Evolutionary conservation across 2,113 vertebrate genomes (phyloP).

Genomic region (Chlorodrepanis virens): DNA sequence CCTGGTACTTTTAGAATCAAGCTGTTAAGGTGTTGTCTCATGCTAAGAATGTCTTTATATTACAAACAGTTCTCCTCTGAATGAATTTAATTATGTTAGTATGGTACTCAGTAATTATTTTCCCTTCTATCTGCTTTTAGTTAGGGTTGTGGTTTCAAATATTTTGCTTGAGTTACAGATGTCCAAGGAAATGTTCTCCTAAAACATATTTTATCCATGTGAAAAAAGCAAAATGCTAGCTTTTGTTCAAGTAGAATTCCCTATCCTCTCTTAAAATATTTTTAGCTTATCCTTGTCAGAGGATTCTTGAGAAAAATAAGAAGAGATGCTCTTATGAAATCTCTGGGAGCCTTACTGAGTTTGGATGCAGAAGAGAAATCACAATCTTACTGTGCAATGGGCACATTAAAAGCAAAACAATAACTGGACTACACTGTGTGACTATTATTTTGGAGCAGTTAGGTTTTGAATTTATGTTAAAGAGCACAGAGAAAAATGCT

Average conservation of each 20-base stretch:
- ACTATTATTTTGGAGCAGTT: not conserved
- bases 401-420: not conserved
- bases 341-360: not conserved
- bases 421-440: rapidly evolving
- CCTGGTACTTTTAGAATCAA: not conserved
- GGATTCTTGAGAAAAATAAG: not conserved
- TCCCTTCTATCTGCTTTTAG: not conserved
- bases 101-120: not conserved
- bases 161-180: not conserved
- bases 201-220: not conserved
- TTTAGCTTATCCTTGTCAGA: not conserved
- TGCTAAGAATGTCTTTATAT: not conserved
- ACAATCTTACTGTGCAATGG: not conserved
- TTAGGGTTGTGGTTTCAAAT: not conserved
- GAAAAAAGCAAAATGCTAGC: not conserved
- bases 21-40: not conserved
- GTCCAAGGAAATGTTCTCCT: not conserved
- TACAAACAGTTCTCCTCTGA: not conserved
- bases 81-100: not conserved
- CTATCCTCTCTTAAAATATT: not conserved
- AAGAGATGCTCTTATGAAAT: not conserved
- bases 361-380: not conserved
- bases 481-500: not conserved
- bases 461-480: not conserved
- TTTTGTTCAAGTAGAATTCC: not conserved